Evolutionary conservation across 1,140 invertebrate genomes (phyloP).

Genomic region (Onthophagus taurus): DNA sequence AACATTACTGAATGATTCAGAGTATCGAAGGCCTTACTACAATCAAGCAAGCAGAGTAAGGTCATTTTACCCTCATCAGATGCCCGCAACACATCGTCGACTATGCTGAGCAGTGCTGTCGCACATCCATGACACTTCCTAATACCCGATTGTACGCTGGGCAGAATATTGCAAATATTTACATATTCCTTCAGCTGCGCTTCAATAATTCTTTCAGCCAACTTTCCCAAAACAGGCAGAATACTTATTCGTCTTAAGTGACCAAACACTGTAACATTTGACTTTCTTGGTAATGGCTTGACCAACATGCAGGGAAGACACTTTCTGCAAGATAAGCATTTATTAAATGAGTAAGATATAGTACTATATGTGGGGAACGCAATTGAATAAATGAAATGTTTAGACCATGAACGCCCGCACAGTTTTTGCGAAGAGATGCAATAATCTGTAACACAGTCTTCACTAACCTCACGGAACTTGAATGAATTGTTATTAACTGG

Average conservation of each 20-base stretch:
- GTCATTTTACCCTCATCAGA: background rate
- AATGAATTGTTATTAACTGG: slow-evolving; percentile 1
- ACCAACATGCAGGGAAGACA: background rate
- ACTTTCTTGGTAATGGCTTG: background rate
- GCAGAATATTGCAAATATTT: background rate
- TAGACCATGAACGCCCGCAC: slow-evolving; percentile 1
- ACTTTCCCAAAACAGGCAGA: background rate
- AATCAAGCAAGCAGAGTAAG: slow-evolving; percentile 2
- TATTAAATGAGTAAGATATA: background rate
- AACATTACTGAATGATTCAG: background rate
- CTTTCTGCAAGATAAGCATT: background rate
- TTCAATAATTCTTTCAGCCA: slow-evolving; percentile 2
- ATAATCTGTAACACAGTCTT: slow-evolving; percentile 1
- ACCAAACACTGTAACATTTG: background rate
- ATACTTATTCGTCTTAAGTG: slow-evolving; percentile 5
- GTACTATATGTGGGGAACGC: slow-evolving; percentile 4
- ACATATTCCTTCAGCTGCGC: background rate
- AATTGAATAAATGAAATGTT: slow-evolving; percentile 1
- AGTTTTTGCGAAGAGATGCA: background rate
- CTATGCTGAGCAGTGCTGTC: background rate
- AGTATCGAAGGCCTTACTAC: background rate
- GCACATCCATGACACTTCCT: background rate
- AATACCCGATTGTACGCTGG: background rate
- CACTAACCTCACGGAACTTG: background rate
- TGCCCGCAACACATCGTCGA: background rate